Evolutionary conservation across 2,797 vertebrate species (phyloP).

Genomic region (Mareca strepera): DNA sequence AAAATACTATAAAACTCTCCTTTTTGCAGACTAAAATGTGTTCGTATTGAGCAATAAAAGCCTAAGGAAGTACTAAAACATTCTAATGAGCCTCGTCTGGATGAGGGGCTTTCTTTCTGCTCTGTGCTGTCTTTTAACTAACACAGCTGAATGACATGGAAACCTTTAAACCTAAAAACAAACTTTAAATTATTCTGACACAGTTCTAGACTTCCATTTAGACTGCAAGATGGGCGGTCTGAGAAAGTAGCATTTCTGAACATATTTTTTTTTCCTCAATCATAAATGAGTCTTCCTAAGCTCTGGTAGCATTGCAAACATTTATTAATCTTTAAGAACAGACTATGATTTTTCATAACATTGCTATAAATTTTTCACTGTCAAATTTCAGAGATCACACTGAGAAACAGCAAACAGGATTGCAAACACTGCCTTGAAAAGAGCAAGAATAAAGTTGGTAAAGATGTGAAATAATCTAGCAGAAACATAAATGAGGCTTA

Average conservation of each 20-base stretch:
- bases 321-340: not conserved
- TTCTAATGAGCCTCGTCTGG: constrained; percentile 68
- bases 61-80: constrained; percentile 43
- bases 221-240: not conserved
- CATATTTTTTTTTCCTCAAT: not conserved
- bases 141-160: not conserved
- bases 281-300: not conserved
- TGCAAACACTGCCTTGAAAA: not conserved
- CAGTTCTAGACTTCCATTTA: not conserved
- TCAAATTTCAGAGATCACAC: not conserved
- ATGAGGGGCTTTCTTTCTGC: constrained; percentile 39
- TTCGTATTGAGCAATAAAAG: constrained; percentile 68
- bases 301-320: not conserved
- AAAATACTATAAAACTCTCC: constrained; percentile 65
- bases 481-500: not conserved
- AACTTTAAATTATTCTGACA: not conserved
- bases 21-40: constrained; percentile 69
- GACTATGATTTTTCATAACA: not conserved
- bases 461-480: not conserved
- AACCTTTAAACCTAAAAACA: not conserved
- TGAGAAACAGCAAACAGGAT: not conserved
- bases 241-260: not conserved
- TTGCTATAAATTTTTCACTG: not conserved
- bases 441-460: not conserved
- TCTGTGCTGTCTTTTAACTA: not conserved